Percentiles rank a stretch among this genome's conserved stretches.
These are phyloP conservation scores for Drosophila nebulosa DNA, from an alignment of 1,140 invertebrate genomes.

Conservation along the genomic window DNA sequence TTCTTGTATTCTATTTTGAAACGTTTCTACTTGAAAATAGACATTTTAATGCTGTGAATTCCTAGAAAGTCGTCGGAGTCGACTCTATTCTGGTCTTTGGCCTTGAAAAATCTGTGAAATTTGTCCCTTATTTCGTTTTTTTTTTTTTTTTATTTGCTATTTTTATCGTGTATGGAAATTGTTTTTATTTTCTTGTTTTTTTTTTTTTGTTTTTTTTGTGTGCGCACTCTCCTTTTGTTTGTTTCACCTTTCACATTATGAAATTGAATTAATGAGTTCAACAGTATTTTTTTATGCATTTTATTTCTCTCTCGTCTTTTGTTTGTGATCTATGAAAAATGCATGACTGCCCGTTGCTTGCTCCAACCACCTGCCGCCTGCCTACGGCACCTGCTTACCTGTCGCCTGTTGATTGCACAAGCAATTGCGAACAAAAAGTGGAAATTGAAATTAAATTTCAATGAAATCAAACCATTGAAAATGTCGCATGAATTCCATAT, in stretches of 20 bases:
- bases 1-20: constrained; percentile 29
- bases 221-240: no score
- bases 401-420: neutral
- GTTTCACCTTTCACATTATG: constrained; percentile 1
- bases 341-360: neutral
- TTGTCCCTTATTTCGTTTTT: neutral
- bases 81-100: neutral
- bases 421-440: neutral
- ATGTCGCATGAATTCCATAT: neutral
- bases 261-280: constrained; percentile 42
- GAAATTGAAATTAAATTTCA: neutral
- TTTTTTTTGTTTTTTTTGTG: no score
- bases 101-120: neutral
- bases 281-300: constrained; percentile 21
- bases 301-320: constrained; percentile 18
- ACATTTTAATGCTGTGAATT: constrained; percentile 25
- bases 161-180: neutral
- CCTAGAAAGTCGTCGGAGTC: neutral
- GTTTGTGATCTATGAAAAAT: neutral
- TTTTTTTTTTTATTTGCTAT: neutral
- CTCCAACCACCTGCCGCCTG: neutral
- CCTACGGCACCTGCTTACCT: no score
- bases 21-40: constrained; percentile 66
- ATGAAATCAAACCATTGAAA: neutral
- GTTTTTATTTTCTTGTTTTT: neutral